Evolutionary conservation across 2,888 invertebrate species (phyloP), one percentile per base, ranked within the genome.

Genomic region (Leucophenga montana): DNA sequence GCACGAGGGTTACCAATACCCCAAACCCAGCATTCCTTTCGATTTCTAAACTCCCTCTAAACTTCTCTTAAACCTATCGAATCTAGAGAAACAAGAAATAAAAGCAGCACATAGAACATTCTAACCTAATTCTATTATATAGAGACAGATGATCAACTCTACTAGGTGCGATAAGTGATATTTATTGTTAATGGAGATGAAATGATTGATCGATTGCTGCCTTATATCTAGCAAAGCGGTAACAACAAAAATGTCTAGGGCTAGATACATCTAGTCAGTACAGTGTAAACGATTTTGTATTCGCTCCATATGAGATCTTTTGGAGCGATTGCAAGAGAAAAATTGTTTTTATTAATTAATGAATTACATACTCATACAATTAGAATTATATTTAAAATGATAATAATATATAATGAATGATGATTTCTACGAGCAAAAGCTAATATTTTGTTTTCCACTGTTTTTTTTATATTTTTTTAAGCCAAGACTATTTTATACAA

Each of bases 241-340:
- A 81, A 76, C 80, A 85, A 81, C 79, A 77, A 39, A 79, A 81
- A 85, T 83, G 78, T 86, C 86, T 83, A 87, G 83, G 87, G 88
- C 87, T 88, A 86, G 87, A 86, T 87, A 83, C 80, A 82, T 87
- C 87, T 87, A 87, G 87, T 87, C 87, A 87, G 82, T 84, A 82
- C 85, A 84, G 80, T 84, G 79, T 80, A 71, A 78, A 84, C 71
- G 75, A 80, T 76, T 79, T 78, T 77, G 71, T 69, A 53, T 73
- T 74, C 79, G 78, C 73, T 75, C 73, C 69, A 74, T 65, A 67
- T 73, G 71, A 74, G 73, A 74, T 74, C 75, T 74, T 69, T 74
- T 77, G 76, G 72, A 75, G 77, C 77, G 76, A 73, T 77, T 75
- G 77, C 71, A 78, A 78, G 75, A 79, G 79, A 73, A 74, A 75